Evolutionary conservation across 1,140 invertebrate genomes (phyloP).

Genomic region (Zaprionus africanus): DNA sequence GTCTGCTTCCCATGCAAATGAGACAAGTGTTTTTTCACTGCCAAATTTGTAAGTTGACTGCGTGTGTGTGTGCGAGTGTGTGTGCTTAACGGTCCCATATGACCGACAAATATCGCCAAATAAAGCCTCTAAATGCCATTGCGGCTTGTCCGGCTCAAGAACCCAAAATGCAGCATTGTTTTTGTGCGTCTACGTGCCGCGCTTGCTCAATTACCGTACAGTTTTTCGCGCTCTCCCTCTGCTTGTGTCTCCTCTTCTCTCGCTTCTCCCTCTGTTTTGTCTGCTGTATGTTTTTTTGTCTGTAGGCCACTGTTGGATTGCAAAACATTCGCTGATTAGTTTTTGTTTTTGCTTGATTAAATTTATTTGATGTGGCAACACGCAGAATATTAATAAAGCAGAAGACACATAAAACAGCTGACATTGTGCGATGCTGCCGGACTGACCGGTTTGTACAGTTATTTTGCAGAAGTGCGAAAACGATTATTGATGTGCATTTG

Average conservation of each 20-base stretch:
- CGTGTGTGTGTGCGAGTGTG: slow-evolving; percentile 17
- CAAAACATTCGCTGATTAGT: slow-evolving; percentile 30
- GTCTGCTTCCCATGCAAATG: slow-evolving; percentile 24
- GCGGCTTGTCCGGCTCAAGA: slow-evolving; percentile 41
- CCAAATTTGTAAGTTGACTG: slow-evolving; percentile 29
- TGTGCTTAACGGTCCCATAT: slow-evolving; percentile 45
- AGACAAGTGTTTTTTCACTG: slow-evolving; percentile 19
- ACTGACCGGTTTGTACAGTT: slow-evolving; percentile 12
- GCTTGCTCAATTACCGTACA: slow-evolving; percentile 39
- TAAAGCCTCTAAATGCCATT: slow-evolving; percentile 39
- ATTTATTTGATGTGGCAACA: slow-evolving; percentile 25
- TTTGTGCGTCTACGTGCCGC: slow-evolving; percentile 38
- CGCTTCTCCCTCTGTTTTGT: neutral
- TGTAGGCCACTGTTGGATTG: slow-evolving; percentile 40
- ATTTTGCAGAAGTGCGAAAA: neutral
- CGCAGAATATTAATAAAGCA: slow-evolving; percentile 47
- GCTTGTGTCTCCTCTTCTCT: slow-evolving; percentile 3
- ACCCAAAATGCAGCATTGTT: slow-evolving; percentile 33
- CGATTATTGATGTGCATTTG: neutral
- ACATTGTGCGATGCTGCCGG: slow-evolving; percentile 20
- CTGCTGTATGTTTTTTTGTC: neutral
- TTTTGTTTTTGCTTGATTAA: slow-evolving; percentile 15
- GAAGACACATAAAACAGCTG: slow-evolving; percentile 17
- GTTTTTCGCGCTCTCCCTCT: neutral
- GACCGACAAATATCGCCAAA: slow-evolving; percentile 47